Evolutionary conservation across 2,888 invertebrate genomes (phyloP), one percentile per base, ranked within the genome.

Genomic region (Cotesia congregata): DNA sequence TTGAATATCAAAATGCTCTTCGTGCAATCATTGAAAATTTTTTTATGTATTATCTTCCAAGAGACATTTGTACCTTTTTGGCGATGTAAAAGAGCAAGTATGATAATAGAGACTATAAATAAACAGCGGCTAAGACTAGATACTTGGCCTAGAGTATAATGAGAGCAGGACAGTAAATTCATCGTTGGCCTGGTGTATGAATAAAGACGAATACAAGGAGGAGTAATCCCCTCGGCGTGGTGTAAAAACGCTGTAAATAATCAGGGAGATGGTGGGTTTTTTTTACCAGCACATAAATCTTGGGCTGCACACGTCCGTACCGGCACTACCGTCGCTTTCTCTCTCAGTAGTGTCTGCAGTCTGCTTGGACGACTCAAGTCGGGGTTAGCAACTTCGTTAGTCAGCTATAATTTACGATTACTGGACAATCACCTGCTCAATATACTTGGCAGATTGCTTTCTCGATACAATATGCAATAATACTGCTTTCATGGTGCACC

Each of bases 381-480:
- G 71, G 78, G 72, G 64, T 76, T 81, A 83, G 84, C 85, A 83
- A 85, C 85, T 86, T 86, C 85, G 86, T 86, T 86, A 85, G 83
- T 79, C 78, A 80, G 76, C 82, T 82, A 80, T 85, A 83, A 86
- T 86, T 86, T 85, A 86, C 82, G 83, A 78, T 80, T 76, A 75
- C 70, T 73, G 81, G 75, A 83, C 82, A 81, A 80, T 82, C 82
- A 73, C 65, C 73, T 73, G 73, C 67, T 73, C 65, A 73, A 73
- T 73, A 67, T 73, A 61, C 65, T 73, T 50, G 73, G 59, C 67
- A 65, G 67, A 67, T 77, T 77, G 59, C 20, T 76, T 71, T 72
- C 65, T 7, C 50, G 50, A 50, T 50, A 50, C 50, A 50, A 50
- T 50, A 50, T 50, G 12, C 50, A 50, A 50, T 50, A 50, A 50